Evolutionary conservation across 1,140 invertebrate species (phyloP), one percentile per base, ranked within the genome.

Genomic region (Sitobion miscanthi): DNA sequence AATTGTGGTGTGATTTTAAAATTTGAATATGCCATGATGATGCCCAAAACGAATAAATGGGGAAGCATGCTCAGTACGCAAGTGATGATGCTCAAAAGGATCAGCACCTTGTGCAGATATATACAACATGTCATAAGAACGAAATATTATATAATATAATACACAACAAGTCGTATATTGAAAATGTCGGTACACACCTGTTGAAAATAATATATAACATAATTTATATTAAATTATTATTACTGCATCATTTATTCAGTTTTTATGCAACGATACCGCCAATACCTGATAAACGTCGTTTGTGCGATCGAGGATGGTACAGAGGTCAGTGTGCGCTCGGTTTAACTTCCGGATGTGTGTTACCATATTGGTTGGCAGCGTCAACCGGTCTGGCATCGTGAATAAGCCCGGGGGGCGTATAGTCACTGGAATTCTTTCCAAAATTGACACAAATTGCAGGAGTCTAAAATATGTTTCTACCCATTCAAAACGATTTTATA

Each of bases 11-110:
- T 92, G 23, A 94, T 93, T 30, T 38, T 52, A 91, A 94, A 94
- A 47, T 94, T 94, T 17, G 93, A 94, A 88, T 91, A 94, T 8
- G 90, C 91, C 54, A 93, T 49, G 85, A 86, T 92, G 42, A 92
- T 94, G 9, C 88, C 93, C 11, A 91, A 88, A 20, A 94, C 90
- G 54, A 94, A 94, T 30, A 94, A 35, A 45, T 94, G 93, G 2
- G 93, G 93, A 30, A 94, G 38, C 83, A 94, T 92, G 30, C 62
- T 93, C 47, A 94, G 38, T 52, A 87, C 21, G 38, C 83, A 86
- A 35, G 49, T 69, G 85, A 89, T 77, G 0, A 94, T 42, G 38
- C 54, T 69, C 52, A 94, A 69, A 47, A 92, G 89, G 21, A 92
- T 94, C 57, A 92, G 91, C 42, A 93, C 62, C 90, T 94, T 30